phyloP scores from a whole-genome alignment of 2,888 invertebrate species.

The Chydorus sphaericus region DNA sequence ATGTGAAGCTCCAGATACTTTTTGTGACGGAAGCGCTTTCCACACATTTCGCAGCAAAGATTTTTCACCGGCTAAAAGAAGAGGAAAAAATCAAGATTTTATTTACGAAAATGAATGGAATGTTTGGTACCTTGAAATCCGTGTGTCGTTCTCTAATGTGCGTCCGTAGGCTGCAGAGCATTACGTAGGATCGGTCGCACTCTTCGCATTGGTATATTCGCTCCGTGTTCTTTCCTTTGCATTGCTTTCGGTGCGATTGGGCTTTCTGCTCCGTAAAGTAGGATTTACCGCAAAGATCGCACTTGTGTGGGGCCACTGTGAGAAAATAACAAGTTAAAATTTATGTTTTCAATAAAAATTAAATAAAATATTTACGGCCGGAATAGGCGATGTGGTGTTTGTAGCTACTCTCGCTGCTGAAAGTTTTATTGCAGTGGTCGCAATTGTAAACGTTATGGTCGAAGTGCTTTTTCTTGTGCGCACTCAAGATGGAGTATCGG shows the following conservation, averaged over 20 bases:
- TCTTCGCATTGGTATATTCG: slow-evolving; percentile 2
- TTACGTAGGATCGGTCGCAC: slow-evolving; percentile 7
- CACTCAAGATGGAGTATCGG: background rate
- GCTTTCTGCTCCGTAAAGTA: slow-evolving; percentile 1
- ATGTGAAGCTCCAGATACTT: slow-evolving; percentile 9
- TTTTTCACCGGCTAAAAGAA: slow-evolving; percentile 11
- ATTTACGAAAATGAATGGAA: no score
- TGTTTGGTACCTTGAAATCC: no score
- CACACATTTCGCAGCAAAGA: slow-evolving; percentile 9
- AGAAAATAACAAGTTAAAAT: background rate
- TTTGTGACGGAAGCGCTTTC: slow-evolving; percentile 10
- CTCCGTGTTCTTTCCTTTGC: slow-evolving; percentile 2
- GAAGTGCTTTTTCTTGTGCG: slow-evolving; percentile 9
- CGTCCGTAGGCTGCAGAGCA: slow-evolving; percentile 3
- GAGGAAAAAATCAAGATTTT: no score
- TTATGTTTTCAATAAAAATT: background rate
- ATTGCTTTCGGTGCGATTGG: background rate
- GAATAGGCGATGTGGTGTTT: slow-evolving; percentile 7
- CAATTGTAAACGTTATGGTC: slow-evolving; percentile 14
- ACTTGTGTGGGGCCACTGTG: slow-evolving; percentile 7
- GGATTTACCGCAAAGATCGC: background rate
- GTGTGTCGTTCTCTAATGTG: slow-evolving; percentile 10
- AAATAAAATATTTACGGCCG: background rate
- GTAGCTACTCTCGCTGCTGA: slow-evolving; percentile 8
- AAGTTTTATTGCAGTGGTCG: slow-evolving; percentile 13